These are phyloP conservation scores for Tokudaia muenninki DNA, from an alignment of 2,797 vertebrate species.

Conservation along the genomic window DNA sequence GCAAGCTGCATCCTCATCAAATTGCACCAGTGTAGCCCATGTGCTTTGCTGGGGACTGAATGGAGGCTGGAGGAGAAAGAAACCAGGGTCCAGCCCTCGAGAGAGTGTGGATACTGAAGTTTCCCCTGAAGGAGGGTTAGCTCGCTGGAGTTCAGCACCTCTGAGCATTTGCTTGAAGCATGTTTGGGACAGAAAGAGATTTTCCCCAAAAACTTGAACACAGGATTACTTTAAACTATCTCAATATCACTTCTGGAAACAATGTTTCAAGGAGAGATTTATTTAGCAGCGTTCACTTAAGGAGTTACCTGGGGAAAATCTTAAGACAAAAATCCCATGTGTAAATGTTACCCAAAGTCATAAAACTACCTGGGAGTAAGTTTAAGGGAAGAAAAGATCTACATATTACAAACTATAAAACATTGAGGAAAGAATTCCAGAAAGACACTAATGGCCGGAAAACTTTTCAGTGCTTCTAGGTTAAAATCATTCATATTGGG, in stretches of 20 bases:
- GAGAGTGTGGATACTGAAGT: too few relatives aligned
- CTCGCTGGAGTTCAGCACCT: background rate
- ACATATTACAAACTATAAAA: background rate
- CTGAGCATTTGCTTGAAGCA: background rate
- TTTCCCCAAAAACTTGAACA: background rate
- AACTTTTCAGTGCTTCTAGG: background rate
- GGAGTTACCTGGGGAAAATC: background rate
- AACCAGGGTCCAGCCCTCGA: background rate
- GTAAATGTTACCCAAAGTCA: background rate
- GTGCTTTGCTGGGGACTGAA: background rate
- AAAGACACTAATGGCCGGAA: background rate
- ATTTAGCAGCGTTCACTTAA: background rate
- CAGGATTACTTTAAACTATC: background rate
- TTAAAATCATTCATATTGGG: background rate
- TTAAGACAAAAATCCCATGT: background rate
- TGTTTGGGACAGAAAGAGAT: background rate
- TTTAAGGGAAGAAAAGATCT: background rate
- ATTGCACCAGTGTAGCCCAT: too few relatives aligned
- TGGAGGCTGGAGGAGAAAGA: rapidly evolving
- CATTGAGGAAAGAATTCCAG: background rate
- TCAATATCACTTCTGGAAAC: background rate
- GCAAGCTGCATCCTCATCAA: background rate
- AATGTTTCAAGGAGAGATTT: background rate
- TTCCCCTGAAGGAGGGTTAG: background rate
- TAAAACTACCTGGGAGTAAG: background rate